These are phyloP conservation scores for Haemorhous mexicanus DNA, from an alignment of 2,113 vertebrate species.

Conservation along the genomic window DNA sequence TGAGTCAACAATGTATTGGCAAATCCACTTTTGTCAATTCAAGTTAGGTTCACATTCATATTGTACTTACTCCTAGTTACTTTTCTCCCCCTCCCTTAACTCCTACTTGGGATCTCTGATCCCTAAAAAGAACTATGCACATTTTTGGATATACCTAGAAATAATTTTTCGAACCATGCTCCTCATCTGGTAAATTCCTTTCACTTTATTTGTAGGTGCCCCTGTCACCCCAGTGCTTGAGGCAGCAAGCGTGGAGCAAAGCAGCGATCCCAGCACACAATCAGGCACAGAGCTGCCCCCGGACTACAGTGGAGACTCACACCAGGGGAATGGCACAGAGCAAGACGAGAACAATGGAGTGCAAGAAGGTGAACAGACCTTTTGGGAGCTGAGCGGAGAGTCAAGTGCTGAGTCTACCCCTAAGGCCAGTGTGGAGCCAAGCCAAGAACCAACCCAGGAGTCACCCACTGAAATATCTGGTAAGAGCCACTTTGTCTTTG, in stretches of 20 bases:
- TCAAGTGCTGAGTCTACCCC: neutral
- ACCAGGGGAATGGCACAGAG: neutral
- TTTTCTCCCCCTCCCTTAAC: neutral
- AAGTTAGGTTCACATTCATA: neutral
- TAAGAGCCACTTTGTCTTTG: neutral
- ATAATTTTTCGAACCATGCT: neutral
- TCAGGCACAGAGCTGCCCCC: neutral
- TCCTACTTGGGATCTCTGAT: neutral
- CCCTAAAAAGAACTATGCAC: neutral
- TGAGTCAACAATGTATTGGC: neutral
- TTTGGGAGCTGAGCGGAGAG: neutral
- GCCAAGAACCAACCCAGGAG: neutral
- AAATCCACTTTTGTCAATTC: neutral
- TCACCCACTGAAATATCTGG: neutral
- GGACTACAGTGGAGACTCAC: neutral
- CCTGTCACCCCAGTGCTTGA: neutral
- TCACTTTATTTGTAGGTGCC: neutral
- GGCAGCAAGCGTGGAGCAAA: neutral
- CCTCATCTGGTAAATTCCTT: neutral
- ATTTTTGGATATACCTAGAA: neutral
- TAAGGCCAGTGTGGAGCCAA: neutral
- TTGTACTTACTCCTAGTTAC: neutral
- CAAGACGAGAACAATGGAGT: neutral
- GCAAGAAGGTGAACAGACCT: neutral
- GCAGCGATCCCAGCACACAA: neutral